Conservation (phyloP, 2,113 vertebrate genomes). For the Mugil cephalus region DNA sequence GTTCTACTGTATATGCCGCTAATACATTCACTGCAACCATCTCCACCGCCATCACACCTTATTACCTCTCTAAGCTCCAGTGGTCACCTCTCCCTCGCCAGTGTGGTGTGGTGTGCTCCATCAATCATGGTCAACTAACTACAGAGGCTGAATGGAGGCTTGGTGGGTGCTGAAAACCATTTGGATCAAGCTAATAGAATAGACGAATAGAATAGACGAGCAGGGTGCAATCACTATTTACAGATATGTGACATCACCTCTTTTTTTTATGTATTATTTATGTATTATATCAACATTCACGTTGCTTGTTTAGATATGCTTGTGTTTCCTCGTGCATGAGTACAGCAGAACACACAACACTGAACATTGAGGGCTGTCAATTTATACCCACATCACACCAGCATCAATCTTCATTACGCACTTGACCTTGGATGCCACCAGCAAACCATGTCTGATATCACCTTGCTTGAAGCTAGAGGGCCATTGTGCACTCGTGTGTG, state of each 20-base stretch:
- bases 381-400: constrained; percentile 36
- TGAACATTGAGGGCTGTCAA: constrained; percentile 39
- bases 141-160: constrained; percentile 31
- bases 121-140: constrained; percentile 75
- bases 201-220: constrained; percentile 30
- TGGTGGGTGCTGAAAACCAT: constrained; percentile 21
- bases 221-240: constrained; percentile 8
- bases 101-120: constrained; percentile 49
- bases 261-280: neutral
- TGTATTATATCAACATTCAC: neutral
- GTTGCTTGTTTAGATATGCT: neutral
- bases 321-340: neutral
- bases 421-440: constrained; percentile 62
- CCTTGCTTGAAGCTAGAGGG: constrained; percentile 18
- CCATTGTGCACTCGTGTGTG: neutral
- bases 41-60: constrained; percentile 65
- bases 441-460: constrained; percentile 40
- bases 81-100: constrained; percentile 63
- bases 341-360: constrained; percentile 33
- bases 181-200: constrained; percentile 31
- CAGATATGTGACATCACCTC: neutral
- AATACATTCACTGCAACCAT: constrained; percentile 59
- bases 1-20: constrained; percentile 40
- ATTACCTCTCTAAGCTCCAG: constrained; percentile 64
- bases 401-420: constrained; percentile 70